Percentiles rank a stretch among this genome's conserved stretches.
Conservation (phyloP, 2,797 vertebrate species). For the Lepidocolaptes lacrymiger region DNA sequence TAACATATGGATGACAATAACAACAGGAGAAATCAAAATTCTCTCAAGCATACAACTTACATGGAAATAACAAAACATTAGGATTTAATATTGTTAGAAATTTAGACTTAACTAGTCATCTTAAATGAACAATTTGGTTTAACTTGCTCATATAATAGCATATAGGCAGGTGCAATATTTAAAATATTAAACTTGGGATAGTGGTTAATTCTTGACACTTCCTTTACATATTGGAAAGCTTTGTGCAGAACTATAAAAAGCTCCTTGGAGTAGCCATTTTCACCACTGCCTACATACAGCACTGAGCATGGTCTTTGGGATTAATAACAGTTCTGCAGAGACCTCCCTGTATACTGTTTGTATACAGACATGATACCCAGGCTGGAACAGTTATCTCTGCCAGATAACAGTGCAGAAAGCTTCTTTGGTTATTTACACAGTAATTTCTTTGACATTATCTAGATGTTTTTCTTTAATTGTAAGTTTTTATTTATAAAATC, state of each 20-base stretch:
- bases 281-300: fast-evolving
- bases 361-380: not conserved
- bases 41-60: not conserved
- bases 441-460: not conserved
- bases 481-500: not conserved
- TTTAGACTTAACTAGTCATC: not conserved
- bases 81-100: not conserved
- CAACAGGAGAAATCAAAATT: not conserved
- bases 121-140: not conserved
- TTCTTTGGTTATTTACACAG: not conserved
- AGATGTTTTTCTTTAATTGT: not conserved
- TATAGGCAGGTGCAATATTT: not conserved
- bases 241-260: not conserved
- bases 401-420: not conserved
- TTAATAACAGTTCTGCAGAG: not conserved
- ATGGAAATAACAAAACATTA: not conserved
- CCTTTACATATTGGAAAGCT: not conserved
- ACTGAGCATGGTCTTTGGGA: not conserved
- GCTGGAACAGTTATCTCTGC: not conserved
- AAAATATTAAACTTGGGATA: not conserved
- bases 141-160: not conserved
- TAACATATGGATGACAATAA: not conserved
- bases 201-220: not conserved
- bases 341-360: not conserved
- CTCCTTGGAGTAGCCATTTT: not conserved